Evolutionary conservation across 2,888 invertebrate species (phyloP).

Genomic region (Scelioninae gen. 2): DNA sequence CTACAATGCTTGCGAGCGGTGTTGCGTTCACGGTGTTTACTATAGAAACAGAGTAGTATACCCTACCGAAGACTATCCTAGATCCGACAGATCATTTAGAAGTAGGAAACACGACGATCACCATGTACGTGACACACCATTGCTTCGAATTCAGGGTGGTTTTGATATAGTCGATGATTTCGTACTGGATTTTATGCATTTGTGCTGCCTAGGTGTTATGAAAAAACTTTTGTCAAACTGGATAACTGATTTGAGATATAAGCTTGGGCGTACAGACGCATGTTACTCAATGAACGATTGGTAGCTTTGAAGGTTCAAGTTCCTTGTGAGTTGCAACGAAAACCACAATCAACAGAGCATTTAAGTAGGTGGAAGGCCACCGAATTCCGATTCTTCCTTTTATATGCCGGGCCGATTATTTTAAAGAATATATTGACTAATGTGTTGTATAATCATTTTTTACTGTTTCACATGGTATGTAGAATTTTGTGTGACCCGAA

Average conservation of each 20-base stretch:
- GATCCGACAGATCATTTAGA: conserved; percentile 2
- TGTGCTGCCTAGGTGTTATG: conserved; percentile 6
- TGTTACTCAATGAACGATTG: conserved; percentile 1
- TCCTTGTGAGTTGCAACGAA: conserved; percentile 63
- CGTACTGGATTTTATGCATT: conserved; percentile 25
- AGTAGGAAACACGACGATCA: not conserved
- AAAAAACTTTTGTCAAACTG: conserved; percentile 4
- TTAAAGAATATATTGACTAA: conserved; percentile 52
- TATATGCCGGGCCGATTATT: conserved; percentile 63
- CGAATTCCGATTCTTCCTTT: conserved; percentile 60
- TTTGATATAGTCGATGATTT: conserved; percentile 13
- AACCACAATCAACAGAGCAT: conserved; percentile 46
- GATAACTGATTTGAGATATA: conserved; percentile 8
- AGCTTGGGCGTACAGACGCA: not conserved
- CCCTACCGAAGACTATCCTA: not conserved
- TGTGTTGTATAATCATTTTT: conserved; percentile 60
- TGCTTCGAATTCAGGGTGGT: conserved; percentile 1
- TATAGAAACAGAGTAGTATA: conserved; percentile 1
- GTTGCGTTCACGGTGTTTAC: not conserved
- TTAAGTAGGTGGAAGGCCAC: conserved; percentile 62
- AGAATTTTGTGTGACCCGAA: conserved; percentile 52
- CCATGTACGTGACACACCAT: not conserved
- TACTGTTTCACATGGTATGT: conserved; percentile 59
- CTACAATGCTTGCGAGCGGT: conserved; percentile 9
- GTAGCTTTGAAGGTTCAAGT: conserved; percentile 34